phyloP scores from a whole-genome alignment of 2,888 invertebrate species.

The Hyles lineata region DNA sequence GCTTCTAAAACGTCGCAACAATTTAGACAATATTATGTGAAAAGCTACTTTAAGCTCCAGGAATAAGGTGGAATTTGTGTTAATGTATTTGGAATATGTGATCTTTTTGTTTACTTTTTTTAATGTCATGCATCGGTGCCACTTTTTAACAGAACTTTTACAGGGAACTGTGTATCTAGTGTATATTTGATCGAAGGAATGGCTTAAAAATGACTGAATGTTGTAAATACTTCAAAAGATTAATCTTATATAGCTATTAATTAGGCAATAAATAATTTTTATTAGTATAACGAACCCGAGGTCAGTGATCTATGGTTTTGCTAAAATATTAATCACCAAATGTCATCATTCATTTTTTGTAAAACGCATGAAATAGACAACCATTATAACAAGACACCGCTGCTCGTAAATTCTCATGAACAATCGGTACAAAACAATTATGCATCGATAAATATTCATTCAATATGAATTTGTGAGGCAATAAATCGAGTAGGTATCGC shows the following conservation, averaged over 20 bases:
- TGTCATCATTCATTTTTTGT: constrained; percentile 41
- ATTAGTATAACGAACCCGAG: constrained; percentile 36
- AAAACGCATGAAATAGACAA: constrained; percentile 37
- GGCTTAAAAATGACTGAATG: constrained; percentile 6
- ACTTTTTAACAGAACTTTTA: too few species aligned
- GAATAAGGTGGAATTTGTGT: too few species aligned
- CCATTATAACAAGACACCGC: constrained; percentile 38
- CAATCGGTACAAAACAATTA: constrained; percentile 63
- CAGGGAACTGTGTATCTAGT: too few species aligned
- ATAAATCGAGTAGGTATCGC: constrained; percentile 63
- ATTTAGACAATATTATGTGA: too few species aligned
- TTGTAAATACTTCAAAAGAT: constrained; percentile 13
- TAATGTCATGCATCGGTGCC: too few species aligned
- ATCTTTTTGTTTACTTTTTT: too few species aligned
- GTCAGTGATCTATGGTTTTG: constrained; percentile 37
- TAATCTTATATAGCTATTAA: constrained; percentile 19
- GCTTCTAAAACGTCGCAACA: too few species aligned
- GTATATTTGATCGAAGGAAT: too few species aligned
- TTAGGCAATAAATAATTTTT: constrained; percentile 30
- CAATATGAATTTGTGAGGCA: constrained; percentile 58
- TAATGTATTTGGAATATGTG: too few species aligned
- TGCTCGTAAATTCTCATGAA: constrained; percentile 45
- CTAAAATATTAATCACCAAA: constrained; percentile 31
- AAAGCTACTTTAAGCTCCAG: too few species aligned
- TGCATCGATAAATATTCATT: constrained; percentile 62